Evolutionary conservation across 2,888 invertebrate genomes (phyloP).

Genomic region (Microctonus brassicae): DNA sequence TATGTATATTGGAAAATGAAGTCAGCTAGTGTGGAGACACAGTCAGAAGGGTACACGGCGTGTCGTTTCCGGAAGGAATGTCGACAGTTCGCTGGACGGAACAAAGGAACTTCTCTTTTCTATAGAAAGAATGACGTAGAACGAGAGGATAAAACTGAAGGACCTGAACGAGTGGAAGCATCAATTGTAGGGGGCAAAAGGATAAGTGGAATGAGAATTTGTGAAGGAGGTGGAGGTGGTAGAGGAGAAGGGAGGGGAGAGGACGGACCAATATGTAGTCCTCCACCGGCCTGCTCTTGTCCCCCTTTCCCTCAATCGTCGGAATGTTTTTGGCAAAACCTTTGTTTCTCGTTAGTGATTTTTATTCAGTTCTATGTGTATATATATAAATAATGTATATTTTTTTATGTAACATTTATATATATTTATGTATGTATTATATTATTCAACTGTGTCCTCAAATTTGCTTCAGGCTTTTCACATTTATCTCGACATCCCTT

Average conservation of each 20-base stretch:
- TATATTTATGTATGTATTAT: background rate
- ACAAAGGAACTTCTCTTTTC: constrained; percentile 18
- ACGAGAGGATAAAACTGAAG: background rate
- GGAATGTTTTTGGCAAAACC: constrained; percentile 45
- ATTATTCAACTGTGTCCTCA: constrained; percentile 47
- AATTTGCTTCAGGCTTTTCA: constrained; percentile 51
- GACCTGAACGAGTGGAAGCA: background rate
- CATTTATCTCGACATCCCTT: constrained; percentile 27
- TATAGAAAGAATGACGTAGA: background rate
- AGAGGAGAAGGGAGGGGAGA: constrained; percentile 52
- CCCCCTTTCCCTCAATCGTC: constrained; percentile 35
- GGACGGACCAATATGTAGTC: constrained; percentile 59
- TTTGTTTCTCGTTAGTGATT: constrained; percentile 66
- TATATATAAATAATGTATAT: too few relatives aligned
- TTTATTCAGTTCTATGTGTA: constrained; percentile 64
- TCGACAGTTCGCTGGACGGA: constrained; percentile 12
- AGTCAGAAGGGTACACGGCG: constrained; percentile 1
- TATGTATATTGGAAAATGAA: background rate
- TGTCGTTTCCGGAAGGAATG: constrained; percentile 22
- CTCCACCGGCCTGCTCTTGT: constrained; percentile 49
- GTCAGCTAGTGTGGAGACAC: constrained; percentile 12
- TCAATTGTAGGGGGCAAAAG: background rate
- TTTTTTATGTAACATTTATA: background rate
- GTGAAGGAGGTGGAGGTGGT: constrained; percentile 37
- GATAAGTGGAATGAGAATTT: constrained; percentile 10